A percentile compares a stretch with the other conserved stretches of the same genome.
These are phyloP conservation scores for Dreissena polymorpha DNA, from an alignment of 1,140 invertebrate genomes.

Conservation along the genomic window DNA sequence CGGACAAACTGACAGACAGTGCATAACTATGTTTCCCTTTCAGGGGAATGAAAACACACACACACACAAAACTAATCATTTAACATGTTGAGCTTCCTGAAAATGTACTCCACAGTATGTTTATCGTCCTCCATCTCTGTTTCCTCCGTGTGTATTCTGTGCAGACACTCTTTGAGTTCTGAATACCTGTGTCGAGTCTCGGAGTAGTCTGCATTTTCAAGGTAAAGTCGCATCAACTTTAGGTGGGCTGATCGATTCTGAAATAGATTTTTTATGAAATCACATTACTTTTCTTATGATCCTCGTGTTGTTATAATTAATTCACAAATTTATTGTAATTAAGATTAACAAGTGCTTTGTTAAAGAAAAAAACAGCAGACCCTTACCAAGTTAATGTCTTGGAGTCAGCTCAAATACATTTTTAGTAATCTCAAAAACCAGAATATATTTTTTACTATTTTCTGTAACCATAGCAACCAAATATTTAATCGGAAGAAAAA, in stretches of 20 bases:
- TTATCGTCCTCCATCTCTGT: conserved; percentile 65
- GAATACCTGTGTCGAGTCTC: conserved; percentile 68
- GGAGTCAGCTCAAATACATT: no score
- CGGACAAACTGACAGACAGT: background rate
- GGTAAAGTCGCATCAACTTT: conserved; percentile 69
- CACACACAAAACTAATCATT: conserved; percentile 16
- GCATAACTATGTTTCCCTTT: background rate
- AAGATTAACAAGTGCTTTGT: background rate
- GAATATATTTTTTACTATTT: no score
- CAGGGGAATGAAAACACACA: background rate
- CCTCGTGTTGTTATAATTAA: background rate
- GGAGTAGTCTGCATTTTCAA: conserved; percentile 73
- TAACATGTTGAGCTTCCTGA: conserved; percentile 44
- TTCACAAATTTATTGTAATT: background rate
- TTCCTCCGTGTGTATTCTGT: conserved; percentile 67
- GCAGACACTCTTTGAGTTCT: conserved; percentile 71
- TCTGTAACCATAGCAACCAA: no score
- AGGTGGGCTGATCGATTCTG: conserved; percentile 72
- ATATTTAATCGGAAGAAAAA: no score
- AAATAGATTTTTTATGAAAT: background rate
- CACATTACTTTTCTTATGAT: background rate
- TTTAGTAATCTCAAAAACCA: no score
- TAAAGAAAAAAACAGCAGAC: no score
- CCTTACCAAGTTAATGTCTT: no score
- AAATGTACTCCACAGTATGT: conserved; percentile 51